These are phyloP conservation scores for Lineus longissimus DNA, from an alignment of 1,140 invertebrate genomes.

Conservation along the genomic window DNA sequence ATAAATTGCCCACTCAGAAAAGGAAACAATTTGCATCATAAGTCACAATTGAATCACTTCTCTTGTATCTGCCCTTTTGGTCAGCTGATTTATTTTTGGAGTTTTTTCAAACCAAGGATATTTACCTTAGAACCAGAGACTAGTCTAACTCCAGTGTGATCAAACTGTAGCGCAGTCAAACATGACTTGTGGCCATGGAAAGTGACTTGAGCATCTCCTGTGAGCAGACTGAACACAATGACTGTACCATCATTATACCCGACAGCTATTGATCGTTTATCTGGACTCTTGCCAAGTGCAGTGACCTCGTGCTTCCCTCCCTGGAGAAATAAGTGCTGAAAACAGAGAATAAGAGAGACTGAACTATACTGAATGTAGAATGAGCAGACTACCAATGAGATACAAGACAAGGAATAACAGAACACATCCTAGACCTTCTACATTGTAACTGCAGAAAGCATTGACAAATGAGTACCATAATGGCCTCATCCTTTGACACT, in stretches of 20 bases:
- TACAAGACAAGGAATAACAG: background rate
- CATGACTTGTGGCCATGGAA: conserved; percentile 86
- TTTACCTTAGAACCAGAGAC: conserved; percentile 83
- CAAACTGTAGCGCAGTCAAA: conserved; percentile 78
- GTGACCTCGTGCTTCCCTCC: conserved; percentile 78
- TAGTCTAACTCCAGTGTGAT: conserved; percentile 72
- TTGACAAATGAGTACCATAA: too few species aligned
- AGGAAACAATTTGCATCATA: too few species aligned
- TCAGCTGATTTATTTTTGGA: too few species aligned
- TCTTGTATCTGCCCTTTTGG: too few species aligned
- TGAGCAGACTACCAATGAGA: background rate
- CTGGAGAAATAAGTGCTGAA: conserved; percentile 26
- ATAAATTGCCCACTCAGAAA: too few species aligned
- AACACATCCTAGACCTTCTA: too few species aligned
- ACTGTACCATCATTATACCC: conserved; percentile 89
- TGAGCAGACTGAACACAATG: conserved; percentile 65
- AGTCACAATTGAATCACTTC: too few species aligned
- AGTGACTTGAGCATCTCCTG: conserved; percentile 68
- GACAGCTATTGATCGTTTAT: conserved; percentile 75
- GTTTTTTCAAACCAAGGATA: too few species aligned
- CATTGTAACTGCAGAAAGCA: too few species aligned
- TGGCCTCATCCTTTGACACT: too few species aligned
- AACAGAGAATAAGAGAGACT: background rate
- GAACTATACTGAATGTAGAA: background rate
- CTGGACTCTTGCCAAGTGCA: conserved; percentile 65